These are phyloP conservation scores for Drosophila suzukii DNA, from an alignment of 1,140 invertebrate genomes.

Conservation along the genomic window DNA sequence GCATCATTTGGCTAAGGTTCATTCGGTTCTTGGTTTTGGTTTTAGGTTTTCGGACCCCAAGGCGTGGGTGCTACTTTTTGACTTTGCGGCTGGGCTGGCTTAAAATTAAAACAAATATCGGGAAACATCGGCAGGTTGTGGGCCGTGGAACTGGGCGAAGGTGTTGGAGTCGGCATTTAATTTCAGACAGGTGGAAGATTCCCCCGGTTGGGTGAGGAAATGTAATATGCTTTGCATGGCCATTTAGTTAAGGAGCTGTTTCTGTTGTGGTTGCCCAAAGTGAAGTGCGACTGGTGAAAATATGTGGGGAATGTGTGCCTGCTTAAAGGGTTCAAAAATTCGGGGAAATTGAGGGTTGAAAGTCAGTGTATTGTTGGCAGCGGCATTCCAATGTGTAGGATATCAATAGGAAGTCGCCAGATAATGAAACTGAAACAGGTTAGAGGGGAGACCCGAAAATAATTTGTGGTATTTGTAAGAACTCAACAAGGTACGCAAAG, in stretches of 20 bases:
- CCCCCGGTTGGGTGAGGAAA: slow-evolving; percentile 17
- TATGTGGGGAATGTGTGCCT: slow-evolving; percentile 27
- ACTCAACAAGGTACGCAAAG: neutral
- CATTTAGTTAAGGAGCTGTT: slow-evolving; percentile 53
- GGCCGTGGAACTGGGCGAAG: slow-evolving; percentile 13
- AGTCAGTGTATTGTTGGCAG: slow-evolving; percentile 7
- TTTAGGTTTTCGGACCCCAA: slow-evolving; percentile 17
- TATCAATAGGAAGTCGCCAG: slow-evolving; percentile 12
- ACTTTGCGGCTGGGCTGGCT: slow-evolving; percentile 67
- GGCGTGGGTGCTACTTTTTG: slow-evolving; percentile 62
- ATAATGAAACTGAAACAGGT: slow-evolving; percentile 20
- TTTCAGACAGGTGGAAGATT: slow-evolving; percentile 62
- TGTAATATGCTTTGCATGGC: slow-evolving; percentile 59
- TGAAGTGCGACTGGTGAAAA: slow-evolving; percentile 30
- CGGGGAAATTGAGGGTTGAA: slow-evolving; percentile 34
- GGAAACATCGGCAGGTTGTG: neutral
- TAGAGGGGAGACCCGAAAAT: neutral
- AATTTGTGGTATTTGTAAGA: slow-evolving; percentile 18
- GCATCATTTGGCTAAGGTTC: slow-evolving; percentile 76
- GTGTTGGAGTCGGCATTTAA: slow-evolving; percentile 56
- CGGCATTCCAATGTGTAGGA: slow-evolving; percentile 24
- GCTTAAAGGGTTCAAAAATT: slow-evolving; percentile 28
- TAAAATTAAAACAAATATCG: slow-evolving; percentile 75
- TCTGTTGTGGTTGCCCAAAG: slow-evolving; percentile 43
- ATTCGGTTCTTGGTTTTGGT: slow-evolving; percentile 35